A percentile compares a stretch with the other conserved stretches of the same genome.
Conservation (phyloP, 2,113 vertebrate species). For the Periophthalmodon schlosseri region DNA sequence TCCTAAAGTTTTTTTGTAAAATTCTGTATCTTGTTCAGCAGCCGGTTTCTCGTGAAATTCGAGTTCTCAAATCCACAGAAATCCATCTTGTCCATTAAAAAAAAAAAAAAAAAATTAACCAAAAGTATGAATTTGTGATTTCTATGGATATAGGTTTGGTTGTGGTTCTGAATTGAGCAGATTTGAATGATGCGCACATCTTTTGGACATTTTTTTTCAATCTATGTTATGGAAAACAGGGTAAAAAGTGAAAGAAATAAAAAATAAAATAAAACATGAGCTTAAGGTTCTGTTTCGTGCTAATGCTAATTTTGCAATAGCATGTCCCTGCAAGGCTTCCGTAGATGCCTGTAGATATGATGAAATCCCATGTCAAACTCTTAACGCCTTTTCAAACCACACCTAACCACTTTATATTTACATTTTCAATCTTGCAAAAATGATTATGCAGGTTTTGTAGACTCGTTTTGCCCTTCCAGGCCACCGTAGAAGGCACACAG, state of each 20-base stretch:
- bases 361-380: neutral
- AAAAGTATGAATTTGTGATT: neutral
- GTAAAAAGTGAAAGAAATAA: neutral
- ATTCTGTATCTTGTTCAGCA: constrained; percentile 2
- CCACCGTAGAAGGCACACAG: constrained; percentile 71
- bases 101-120: neutral
- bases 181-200: neutral
- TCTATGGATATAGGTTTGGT: neutral
- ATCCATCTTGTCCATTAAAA: constrained; percentile 4
- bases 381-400: neutral
- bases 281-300: neutral
- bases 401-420: neutral
- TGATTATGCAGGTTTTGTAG: neutral
- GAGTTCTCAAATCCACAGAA: constrained; percentile 3
- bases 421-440: neutral
- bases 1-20: neutral
- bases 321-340: constrained; percentile 7
- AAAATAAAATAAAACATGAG: neutral
- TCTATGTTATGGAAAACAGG: neutral
- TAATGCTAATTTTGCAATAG: neutral
- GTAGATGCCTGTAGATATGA: neutral
- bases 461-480: constrained; percentile 2
- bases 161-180: neutral
- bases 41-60: constrained; percentile 1
- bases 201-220: too few relatives aligned